Evolutionary conservation across 2,888 invertebrate species (phyloP).

Genomic region (Chrysotoxum bicinctum): DNA sequence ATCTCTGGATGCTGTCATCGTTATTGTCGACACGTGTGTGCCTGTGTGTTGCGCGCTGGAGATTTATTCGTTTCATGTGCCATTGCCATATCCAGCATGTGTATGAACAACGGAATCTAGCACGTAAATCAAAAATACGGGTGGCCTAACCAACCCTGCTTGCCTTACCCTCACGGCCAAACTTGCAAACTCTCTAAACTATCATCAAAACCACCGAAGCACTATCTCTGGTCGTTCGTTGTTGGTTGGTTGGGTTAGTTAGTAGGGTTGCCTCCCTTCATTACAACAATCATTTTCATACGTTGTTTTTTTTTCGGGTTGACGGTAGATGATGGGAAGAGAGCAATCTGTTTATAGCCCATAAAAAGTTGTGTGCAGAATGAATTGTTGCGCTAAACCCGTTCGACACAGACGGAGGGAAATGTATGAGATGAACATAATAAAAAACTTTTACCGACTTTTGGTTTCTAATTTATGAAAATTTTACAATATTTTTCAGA

Average conservation of each 20-base stretch:
- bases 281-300: slow-evolving; percentile 36
- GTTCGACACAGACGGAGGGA: background rate
- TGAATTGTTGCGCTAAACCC: slow-evolving; percentile 50
- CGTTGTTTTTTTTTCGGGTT: slow-evolving; percentile 2
- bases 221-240: slow-evolving; percentile 11
- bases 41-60: slow-evolving; percentile 1
- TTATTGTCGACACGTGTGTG: slow-evolving; percentile 28
- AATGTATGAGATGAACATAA: slow-evolving; percentile 4
- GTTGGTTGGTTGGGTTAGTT: slow-evolving; percentile 17
- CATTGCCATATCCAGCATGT: background rate
- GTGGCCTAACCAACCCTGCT: slow-evolving; percentile 35
- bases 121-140: slow-evolving; percentile 68
- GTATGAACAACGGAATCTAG: slow-evolving; percentile 37
- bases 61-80: slow-evolving; percentile 54
- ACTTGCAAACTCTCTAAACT: slow-evolving; percentile 6
- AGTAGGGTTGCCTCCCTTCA: slow-evolving; percentile 11
- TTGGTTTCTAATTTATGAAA: slow-evolving; percentile 55
- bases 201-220: slow-evolving; percentile 36
- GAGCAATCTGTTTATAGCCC: slow-evolving; percentile 56
- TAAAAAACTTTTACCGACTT: slow-evolving; percentile 53
- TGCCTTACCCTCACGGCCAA: background rate
- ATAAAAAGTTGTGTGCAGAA: slow-evolving; percentile 34
- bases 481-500: slow-evolving; percentile 45
- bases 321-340: background rate
- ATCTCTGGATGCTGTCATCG: slow-evolving; percentile 58